Evolutionary conservation across 1,140 invertebrate species (phyloP).

Genomic region (Trinorchestia longiramus): DNA sequence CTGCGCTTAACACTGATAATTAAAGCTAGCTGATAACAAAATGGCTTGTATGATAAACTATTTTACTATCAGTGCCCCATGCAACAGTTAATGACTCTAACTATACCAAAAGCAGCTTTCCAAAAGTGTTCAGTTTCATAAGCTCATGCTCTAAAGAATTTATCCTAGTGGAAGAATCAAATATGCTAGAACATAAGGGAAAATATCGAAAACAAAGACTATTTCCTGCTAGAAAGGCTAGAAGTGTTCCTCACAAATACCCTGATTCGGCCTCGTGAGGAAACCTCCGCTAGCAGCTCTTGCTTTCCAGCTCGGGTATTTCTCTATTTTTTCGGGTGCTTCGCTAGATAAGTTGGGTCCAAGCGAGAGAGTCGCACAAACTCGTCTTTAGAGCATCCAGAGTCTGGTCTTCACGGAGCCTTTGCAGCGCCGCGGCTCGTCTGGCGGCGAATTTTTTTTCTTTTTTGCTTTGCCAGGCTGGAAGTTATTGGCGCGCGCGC

Average conservation of each 20-base stretch:
- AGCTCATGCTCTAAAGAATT: background rate
- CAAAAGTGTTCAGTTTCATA: background rate
- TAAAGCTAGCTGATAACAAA: too few relatives aligned
- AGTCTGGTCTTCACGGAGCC: conserved; percentile 54
- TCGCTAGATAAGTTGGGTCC: conserved; percentile 6
- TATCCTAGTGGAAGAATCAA: background rate
- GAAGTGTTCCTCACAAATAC: conserved; percentile 7
- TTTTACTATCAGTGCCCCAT: too few relatives aligned
- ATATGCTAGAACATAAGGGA: background rate
- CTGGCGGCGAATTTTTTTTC: conserved; percentile 45
- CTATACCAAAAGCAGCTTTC: background rate
- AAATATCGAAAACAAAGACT: background rate
- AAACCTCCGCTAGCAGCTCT: background rate
- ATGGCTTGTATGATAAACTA: too few relatives aligned
- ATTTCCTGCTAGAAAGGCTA: background rate
- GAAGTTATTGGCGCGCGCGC: conserved; percentile 48
- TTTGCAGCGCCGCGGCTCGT: conserved; percentile 41
- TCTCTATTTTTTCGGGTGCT: background rate
- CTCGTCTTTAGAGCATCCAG: conserved; percentile 34
- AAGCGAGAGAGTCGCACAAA: conserved; percentile 20
- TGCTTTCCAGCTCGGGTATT: background rate
- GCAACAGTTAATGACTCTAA: background rate
- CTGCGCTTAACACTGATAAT: too few relatives aligned
- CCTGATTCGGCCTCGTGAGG: background rate
- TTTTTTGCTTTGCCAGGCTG: conserved; percentile 28